Base-by-base conservation (phyloP, 1,140 invertebrate genomes). In the Bombus sibiricus region DNA sequence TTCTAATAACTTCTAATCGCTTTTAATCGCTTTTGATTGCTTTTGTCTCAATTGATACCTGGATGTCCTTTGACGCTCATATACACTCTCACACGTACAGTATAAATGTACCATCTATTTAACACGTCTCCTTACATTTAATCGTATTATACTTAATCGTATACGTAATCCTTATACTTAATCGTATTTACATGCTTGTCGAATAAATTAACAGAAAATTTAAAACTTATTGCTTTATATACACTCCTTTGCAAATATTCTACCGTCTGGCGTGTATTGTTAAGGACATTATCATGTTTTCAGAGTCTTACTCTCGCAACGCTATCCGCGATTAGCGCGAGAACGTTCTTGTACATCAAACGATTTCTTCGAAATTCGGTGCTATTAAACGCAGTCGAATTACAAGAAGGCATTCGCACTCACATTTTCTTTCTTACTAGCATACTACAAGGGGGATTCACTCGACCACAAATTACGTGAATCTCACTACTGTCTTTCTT, bases 211-310 rank as follows among this genome's bases (percentile, higher is more conserved):
- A 75, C 64, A 74, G 28, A 79, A 78, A 75, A 53, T 80, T 80
- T 59, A 43, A 83, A 83, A 86, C 37, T 80, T 69, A 41, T 37
- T 81, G 22, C 41, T 73, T 34, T 47, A n/a, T 47, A n/a, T 59
- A 76, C 32, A 57, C 85, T 85, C 43, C n/a, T 66, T 76, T 62
- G 12, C 64, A 62, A 79, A 77, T 47, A 69, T 76, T 86, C 43
- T 71, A 80, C 25, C 71, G 66, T 71, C 69, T n/a, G 57, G 79
- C 28, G 68, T 71, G 28, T 76, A 77, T 64, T 83, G 39, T 39
- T 89, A 89, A 90, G 81, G 78, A 89, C 72, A 90, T 89, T 75
- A 89, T 88, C 72, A 81, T 85, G 74, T 71, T 81, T 90, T 81
- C 83, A 87, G 83, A 85, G 66, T 88, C 75, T 89, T 76, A 75